Percentiles rank a stretch among this genome's conserved stretches.
These are phyloP conservation scores for Thunnus thynnus DNA, from an alignment of 2,113 vertebrate genomes.

Conservation along the genomic window DNA sequence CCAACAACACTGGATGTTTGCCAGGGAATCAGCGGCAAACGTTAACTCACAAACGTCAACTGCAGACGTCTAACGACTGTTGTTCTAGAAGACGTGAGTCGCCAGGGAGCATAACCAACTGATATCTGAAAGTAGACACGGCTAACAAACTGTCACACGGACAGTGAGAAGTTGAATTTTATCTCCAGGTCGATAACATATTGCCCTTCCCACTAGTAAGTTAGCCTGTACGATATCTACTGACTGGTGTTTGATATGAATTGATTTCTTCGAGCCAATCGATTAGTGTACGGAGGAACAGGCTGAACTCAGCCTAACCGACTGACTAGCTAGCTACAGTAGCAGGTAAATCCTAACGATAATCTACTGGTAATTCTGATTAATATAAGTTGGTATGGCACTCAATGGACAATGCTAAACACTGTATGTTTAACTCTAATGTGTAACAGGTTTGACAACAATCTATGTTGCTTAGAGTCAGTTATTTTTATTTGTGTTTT, in stretches of 20 bases:
- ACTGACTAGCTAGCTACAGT: not conserved
- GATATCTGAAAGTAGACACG: not conserved
- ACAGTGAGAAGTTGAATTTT: not conserved
- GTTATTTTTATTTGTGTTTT: not conserved
- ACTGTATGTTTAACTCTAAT: not conserved
- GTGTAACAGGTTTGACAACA: not conserved
- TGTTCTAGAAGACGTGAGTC: slow-evolving; percentile 30
- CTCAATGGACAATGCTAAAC: not conserved
- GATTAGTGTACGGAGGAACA: not conserved
- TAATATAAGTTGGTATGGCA: not conserved
- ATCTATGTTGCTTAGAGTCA: not conserved
- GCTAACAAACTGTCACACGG: not conserved
- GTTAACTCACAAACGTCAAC: slow-evolving; percentile 6
- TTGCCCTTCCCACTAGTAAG: too few species aligned
- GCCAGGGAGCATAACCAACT: not conserved
- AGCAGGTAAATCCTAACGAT: slow-evolving; percentile 13
- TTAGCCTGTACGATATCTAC: not conserved
- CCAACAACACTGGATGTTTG: not conserved
- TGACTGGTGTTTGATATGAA: not conserved
- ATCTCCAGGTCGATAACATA: not conserved
- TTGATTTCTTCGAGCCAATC: not conserved
- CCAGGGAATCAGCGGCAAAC: not conserved
- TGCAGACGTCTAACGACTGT: not conserved
- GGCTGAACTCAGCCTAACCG: not conserved
- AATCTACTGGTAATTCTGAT: slow-evolving; percentile 3